phyloP scores from a whole-genome alignment of 2,113 vertebrate genomes.

The Crotalus helleri region DNA sequence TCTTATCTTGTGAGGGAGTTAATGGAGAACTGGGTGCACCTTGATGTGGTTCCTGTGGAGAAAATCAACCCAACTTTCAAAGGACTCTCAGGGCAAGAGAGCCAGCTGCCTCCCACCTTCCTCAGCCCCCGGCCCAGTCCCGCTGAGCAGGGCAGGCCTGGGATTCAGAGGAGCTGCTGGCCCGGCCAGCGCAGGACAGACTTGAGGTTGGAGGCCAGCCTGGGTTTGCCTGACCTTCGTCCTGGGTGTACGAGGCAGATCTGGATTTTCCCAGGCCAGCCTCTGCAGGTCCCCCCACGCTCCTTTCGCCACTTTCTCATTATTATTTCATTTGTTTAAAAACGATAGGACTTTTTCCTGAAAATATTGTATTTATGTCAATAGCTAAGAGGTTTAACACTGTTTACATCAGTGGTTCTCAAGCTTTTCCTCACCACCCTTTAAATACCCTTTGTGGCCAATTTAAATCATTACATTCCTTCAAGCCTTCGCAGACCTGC shows the following conservation, averaged over 20 bases:
- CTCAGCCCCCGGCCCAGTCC: too few relatives aligned
- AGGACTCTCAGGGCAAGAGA: neutral
- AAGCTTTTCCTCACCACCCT: neutral
- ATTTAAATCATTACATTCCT: neutral
- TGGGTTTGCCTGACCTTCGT: neutral
- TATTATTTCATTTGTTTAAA: neutral
- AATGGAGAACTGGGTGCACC: neutral
- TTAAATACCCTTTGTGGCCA: neutral
- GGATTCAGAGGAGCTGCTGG: neutral
- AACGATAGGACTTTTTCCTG: neutral
- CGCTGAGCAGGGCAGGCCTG: neutral
- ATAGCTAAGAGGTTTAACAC: neutral
- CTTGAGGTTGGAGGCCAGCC: neutral
- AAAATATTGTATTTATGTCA: neutral
- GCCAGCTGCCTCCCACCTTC: neutral
- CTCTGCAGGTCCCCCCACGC: neutral
- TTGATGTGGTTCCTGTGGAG: neutral
- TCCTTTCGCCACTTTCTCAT: neutral
- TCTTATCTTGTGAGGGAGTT: fast-evolving
- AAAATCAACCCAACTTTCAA: neutral
- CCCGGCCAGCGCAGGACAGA: too few relatives aligned
- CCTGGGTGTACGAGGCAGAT: neutral
- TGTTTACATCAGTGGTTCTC: neutral
- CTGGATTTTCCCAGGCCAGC: neutral
- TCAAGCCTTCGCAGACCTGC: neutral